phyloP scores from a whole-genome alignment of 1,140 invertebrate genomes.

The Episyrphus balteatus region DNA sequence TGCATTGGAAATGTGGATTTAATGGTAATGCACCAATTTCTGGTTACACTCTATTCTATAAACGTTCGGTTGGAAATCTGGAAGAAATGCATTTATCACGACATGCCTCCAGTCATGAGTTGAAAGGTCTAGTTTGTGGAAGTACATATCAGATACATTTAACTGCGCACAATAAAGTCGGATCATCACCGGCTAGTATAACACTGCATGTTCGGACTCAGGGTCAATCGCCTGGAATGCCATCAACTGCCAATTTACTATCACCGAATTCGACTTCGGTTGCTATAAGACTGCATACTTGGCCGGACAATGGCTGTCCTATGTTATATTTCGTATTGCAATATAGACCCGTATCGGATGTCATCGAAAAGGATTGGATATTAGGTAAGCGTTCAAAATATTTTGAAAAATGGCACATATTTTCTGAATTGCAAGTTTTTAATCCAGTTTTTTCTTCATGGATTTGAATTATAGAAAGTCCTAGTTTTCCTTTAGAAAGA shows the following conservation, averaged over 20 bases:
- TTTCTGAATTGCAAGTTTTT: too few relatives aligned
- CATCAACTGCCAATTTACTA: slow-evolving; percentile 50
- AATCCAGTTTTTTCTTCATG: too few relatives aligned
- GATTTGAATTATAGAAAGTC: too few relatives aligned
- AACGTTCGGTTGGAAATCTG: slow-evolving; percentile 48
- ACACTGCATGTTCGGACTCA: slow-evolving; percentile 58
- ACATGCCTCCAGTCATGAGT: slow-evolving; percentile 51
- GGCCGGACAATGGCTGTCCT: slow-evolving; percentile 71
- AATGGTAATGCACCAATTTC: slow-evolving; percentile 56
- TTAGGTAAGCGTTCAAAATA: slow-evolving; percentile 23
- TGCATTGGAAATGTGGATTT: slow-evolving; percentile 60
- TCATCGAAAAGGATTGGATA: slow-evolving; percentile 28
- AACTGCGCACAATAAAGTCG: slow-evolving; percentile 61
- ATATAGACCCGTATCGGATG: slow-evolving; percentile 41
- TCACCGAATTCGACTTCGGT: slow-evolving; percentile 61
- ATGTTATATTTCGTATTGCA: slow-evolving; percentile 65
- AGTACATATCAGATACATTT: slow-evolving; percentile 63
- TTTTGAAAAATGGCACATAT: too few relatives aligned
- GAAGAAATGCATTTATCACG: slow-evolving; percentile 53
- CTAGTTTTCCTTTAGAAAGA: too few relatives aligned
- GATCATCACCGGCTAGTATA: slow-evolving; percentile 55
- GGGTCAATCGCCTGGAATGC: slow-evolving; percentile 57
- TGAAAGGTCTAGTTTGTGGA: slow-evolving; percentile 59
- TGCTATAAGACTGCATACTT: slow-evolving; percentile 56
- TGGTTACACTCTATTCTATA: slow-evolving; percentile 55